A percentile compares a stretch with the other conserved stretches of the same genome.
Evolutionary conservation across 2,888 invertebrate genomes (phyloP).

Genomic region (Taphrorychus bicolor): DNA sequence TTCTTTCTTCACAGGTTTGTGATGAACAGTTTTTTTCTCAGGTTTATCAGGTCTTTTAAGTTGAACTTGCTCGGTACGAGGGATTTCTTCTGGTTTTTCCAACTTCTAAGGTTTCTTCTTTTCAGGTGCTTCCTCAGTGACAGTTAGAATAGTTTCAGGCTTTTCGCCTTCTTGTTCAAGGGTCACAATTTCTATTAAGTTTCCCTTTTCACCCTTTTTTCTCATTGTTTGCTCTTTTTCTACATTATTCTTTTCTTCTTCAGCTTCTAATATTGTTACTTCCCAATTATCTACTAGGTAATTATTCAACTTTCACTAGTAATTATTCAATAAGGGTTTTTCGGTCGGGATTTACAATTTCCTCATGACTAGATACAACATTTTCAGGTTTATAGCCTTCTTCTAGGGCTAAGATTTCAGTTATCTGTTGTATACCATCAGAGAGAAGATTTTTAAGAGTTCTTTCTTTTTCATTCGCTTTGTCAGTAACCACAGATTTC

Average conservation of each 20-base stretch:
- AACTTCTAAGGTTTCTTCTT: not conserved
- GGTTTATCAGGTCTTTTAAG: conserved; percentile 10
- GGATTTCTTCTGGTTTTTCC: conserved; percentile 46
- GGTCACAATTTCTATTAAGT: conserved; percentile 55
- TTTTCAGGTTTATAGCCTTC: conserved; percentile 47
- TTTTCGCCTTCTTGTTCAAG: conserved; percentile 56
- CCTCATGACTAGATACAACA: conserved; percentile 49
- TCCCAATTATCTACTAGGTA: conserved; percentile 50
- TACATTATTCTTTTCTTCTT: conserved; percentile 43
- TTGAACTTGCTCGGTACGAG: conserved; percentile 24
- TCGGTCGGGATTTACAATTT: too few relatives aligned
- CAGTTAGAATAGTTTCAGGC: conserved; percentile 51
- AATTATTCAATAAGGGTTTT: too few relatives aligned
- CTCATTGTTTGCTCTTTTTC: conserved; percentile 57
- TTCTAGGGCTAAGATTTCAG: conserved; percentile 38
- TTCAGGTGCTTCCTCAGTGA: conserved; percentile 44
- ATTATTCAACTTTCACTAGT: conserved; percentile 32
- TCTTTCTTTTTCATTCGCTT: too few relatives aligned
- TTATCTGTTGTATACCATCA: conserved; percentile 28
- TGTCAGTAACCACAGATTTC: too few relatives aligned
- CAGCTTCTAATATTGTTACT: conserved; percentile 55
- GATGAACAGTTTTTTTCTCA: conserved; percentile 47
- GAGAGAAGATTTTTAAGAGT: too few relatives aligned
- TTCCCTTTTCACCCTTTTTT: conserved; percentile 53
- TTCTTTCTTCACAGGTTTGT: conserved; percentile 44